These are phyloP conservation scores for Sphenodon punctatus DNA, from an alignment of 2,797 vertebrate genomes.

Conservation along the genomic window DNA sequence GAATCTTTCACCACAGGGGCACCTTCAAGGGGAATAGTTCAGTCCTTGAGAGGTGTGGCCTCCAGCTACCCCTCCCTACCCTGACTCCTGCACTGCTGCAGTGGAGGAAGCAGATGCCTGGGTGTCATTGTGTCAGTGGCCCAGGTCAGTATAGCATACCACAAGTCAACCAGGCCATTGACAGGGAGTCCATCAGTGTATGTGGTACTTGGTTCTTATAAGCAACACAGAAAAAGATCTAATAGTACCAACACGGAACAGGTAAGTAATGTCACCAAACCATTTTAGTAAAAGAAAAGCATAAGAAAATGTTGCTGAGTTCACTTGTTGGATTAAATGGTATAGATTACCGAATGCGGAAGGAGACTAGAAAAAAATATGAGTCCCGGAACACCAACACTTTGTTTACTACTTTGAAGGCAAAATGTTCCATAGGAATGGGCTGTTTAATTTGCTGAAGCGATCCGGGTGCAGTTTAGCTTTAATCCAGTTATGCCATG, in stretches of 20 bases:
- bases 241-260: not conserved
- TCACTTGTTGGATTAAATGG: not conserved
- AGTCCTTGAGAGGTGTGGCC: too few species aligned
- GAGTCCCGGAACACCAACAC: not conserved
- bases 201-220: not conserved
- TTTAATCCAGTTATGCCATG: not conserved
- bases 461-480: not conserved
- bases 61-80: too few species aligned
- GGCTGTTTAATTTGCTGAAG: not conserved
- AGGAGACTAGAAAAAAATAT: not conserved
- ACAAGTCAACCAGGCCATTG: too few species aligned
- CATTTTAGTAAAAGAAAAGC: too few species aligned
- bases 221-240: rapidly evolving
- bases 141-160: too few species aligned
- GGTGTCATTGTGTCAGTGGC: too few species aligned
- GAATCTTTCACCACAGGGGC: too few species aligned
- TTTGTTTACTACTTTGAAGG: not conserved
- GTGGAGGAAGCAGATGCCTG: too few species aligned
- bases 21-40: too few species aligned
- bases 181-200: not conserved
- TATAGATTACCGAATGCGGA: not conserved
- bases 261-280: too few species aligned
- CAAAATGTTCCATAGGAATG: not conserved
- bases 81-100: not conserved
- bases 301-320: not conserved